Base-by-base conservation (phyloP, 1,140 invertebrate species). In the Cydia splendana region DNA sequence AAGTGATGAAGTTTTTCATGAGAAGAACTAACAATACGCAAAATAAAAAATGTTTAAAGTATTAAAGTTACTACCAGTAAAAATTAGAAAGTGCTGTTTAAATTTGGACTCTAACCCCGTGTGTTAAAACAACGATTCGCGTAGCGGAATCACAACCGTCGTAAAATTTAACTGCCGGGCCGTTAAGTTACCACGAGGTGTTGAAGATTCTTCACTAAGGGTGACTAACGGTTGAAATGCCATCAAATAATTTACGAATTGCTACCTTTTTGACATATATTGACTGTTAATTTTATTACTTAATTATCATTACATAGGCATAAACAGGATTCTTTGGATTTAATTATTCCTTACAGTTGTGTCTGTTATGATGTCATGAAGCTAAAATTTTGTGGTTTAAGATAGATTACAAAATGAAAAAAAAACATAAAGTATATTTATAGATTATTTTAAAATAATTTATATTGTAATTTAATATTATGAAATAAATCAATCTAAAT, bases 141-240 rank as follows among this genome's bases (percentile, higher is more conserved):
- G 12, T 13, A 13, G 67, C 67, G 15, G n/a, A 18, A 42, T 71
- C 67, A 5, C 2, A 15, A 10, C 67, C 15, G 30, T 71, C 67
- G 34, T 71, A 71, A 71, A 71, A 71, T 71, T 71, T 71, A 1
- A 71, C 67, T 42, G 34, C 67, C 67, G n/a, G n/a, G 67, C 30
- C 9, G 67, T 30, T 24, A 71, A 71, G 34, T 71, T 71, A 38
- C 18, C 57, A 24, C 57, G 57, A 62, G 57, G 18, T 62, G 57
- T 62, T 53, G 51, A 62, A 62, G 57, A 62, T 62, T 62, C 57
- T 18, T 24, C 20, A 53, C 51, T 53, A 12, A 62, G 57, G 57
- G 57, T 57, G 53, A 24, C 53, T 18, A 15, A 13, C 48, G 48
- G 15, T 51, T 51, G 18, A 18, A 53, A 24, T 62, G 5, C 7